Conservation (phyloP, 2,797 vertebrate species). For the Balearica regulorum region DNA sequence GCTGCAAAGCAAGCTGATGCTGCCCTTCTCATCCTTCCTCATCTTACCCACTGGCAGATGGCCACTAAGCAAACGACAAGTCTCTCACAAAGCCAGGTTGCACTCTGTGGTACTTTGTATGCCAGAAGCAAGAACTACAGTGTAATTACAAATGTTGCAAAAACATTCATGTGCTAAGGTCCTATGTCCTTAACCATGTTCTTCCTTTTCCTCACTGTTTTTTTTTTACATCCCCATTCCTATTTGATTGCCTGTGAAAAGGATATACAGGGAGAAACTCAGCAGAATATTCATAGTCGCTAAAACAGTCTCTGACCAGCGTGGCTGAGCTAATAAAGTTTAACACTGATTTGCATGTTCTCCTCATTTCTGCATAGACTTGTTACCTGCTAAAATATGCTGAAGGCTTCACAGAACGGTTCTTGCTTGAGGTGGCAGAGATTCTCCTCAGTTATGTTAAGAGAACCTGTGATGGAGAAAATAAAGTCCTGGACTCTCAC, state of each 20-base stretch:
- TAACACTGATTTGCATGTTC: neutral
- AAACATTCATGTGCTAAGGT: neutral
- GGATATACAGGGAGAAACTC: neutral
- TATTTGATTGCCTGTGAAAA: neutral
- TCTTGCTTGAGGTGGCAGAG: constrained; percentile 73
- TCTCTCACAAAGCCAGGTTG: neutral
- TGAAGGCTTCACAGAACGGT: constrained; percentile 60
- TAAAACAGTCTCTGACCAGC: neutral
- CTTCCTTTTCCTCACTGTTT: neutral
- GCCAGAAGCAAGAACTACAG: neutral
- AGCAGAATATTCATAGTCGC: neutral
- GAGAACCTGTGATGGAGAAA: constrained; percentile 68
- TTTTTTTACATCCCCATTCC: neutral
- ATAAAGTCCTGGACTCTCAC: constrained; percentile 76
- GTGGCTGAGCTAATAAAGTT: neutral
- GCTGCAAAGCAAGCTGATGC: neutral
- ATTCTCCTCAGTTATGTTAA: constrained; percentile 72
- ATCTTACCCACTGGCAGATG: fast-evolving
- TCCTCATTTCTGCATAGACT: constrained; percentile 42
- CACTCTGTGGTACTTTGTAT: neutral
- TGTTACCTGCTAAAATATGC: constrained; percentile 68
- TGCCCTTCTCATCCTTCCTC: neutral
- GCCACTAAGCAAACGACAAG: neutral
- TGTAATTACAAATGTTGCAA: neutral
- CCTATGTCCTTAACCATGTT: neutral